A percentile compares a stretch with the other conserved stretches of the same genome.
Conservation (phyloP, 2,797 vertebrate species). For the Lacerta agilis region DNA sequence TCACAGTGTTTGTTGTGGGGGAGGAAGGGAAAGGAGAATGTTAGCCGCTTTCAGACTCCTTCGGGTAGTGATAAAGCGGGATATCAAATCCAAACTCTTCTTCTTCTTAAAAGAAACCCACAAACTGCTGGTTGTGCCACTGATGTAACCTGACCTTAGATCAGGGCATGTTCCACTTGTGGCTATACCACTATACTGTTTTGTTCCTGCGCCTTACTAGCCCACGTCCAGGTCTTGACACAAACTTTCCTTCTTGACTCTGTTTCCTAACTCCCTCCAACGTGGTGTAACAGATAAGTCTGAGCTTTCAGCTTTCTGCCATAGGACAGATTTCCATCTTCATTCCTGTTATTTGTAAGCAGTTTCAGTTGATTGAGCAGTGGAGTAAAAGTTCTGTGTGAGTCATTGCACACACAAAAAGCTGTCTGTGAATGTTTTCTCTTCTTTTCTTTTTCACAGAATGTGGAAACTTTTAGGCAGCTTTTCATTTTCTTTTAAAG, state of each 20-base stretch:
- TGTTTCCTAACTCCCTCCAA: not conserved
- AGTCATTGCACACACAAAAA: not conserved
- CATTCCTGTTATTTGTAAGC: not conserved
- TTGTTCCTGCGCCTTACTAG: not conserved
- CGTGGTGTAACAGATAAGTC: not conserved
- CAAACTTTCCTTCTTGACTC: not conserved
- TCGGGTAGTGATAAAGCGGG: no score
- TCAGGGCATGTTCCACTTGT: not conserved
- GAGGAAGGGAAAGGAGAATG: no score
- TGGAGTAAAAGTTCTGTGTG: not conserved
- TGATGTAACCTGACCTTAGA: not conserved
- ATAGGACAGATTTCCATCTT: not conserved
- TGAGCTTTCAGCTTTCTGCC: not conserved
- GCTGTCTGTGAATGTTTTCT: not conserved
- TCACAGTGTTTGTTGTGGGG: no score
- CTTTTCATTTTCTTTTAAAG: constrained; percentile 12
- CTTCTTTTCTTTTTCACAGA: not conserved
- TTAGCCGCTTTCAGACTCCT: no score
- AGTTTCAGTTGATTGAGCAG: not conserved
- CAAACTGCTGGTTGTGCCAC: not conserved
- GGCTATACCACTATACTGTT: not conserved
- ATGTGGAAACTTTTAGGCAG: not conserved
- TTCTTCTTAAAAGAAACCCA: not conserved
- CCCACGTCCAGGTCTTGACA: not conserved
- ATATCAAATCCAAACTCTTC: no score